Percentiles rank a stretch among this genome's conserved stretches.
Conservation (phyloP, 2,888 invertebrate genomes). For the Drosophila quinaria region DNA sequence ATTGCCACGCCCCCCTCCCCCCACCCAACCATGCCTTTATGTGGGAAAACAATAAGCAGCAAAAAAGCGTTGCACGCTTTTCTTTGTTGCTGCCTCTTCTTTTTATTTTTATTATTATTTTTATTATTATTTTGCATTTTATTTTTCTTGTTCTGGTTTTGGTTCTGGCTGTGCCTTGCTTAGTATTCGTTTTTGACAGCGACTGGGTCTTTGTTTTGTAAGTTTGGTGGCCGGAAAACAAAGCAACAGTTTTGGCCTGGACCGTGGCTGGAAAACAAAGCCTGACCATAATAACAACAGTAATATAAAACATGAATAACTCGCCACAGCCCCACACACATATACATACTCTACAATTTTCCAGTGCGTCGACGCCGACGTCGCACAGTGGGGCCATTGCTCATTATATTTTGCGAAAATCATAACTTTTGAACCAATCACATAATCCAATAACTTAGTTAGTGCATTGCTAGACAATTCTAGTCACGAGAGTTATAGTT, state of each 20-base stretch:
- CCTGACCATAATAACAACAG: slow-evolving; percentile 57
- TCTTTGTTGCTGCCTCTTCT: slow-evolving; percentile 6
- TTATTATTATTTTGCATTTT: not conserved
- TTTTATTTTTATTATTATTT: not conserved
- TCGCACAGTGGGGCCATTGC: no score
- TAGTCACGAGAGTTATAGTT: no score
- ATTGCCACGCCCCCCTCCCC: not conserved
- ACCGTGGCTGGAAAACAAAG: slow-evolving; percentile 57
- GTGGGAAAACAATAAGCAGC: slow-evolving; percentile 22
- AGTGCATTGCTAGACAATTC: no score
- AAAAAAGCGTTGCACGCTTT: slow-evolving; percentile 22
- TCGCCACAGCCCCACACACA: not conserved
- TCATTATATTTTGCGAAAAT: no score
- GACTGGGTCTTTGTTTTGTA: slow-evolving; percentile 19
- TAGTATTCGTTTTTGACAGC: slow-evolving; percentile 9
- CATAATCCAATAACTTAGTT: no score
- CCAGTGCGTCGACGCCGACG: slow-evolving; percentile 15
- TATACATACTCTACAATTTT: slow-evolving; percentile 17
- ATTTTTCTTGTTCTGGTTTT: not conserved
- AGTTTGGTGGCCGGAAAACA: slow-evolving; percentile 52
- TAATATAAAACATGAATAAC: slow-evolving; percentile 40
- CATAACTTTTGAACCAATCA: no score
- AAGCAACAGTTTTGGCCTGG: slow-evolving; percentile 70
- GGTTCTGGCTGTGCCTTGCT: slow-evolving; percentile 6
- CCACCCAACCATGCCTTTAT: not conserved